Evolutionary conservation across 2,888 invertebrate species (phyloP), one percentile per base, ranked within the genome.

Genomic region (Periphyllus acericola): DNA sequence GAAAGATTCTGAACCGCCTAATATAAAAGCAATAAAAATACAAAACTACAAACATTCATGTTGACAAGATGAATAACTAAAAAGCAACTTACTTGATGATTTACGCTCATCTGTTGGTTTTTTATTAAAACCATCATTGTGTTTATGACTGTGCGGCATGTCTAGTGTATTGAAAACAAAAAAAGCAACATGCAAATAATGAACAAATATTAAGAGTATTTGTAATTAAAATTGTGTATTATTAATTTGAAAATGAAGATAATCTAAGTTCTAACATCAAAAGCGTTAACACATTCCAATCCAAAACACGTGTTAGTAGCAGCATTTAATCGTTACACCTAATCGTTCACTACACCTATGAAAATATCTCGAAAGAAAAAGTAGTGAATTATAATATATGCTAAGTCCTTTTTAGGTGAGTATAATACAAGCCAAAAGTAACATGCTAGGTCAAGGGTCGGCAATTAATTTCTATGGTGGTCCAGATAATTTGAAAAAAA

Each of bases 1-100:
- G 89, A 95, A 93, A 90, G 94, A 93, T 92, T 95, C 95, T 89
- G 89, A 89, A 86, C 82, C 72, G 68, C 76, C 89, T 78, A 85
- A 78, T 87, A 79, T 66, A 83, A 89, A 84, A 79, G 72, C 83
- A 78, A 87, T 55, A 32, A 83, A 76, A 80, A 68, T 32, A 74
- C 55, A 36, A 85, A 88, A 89, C 76, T 75, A 89, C 36, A n/a
- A 32, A 68, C 21, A 78, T 68, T 25, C 25, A 46, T n/a, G 55
- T 6, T 78, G 14, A 78, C 6, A 40, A 87, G 34, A 88, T 55
- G 25, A 66, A 34, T 60, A 60, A 60, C 46, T 40, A 76, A 60
- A 76, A 76, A 32, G 40, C 25, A 46, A 89, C 90, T 90, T 89
- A 90, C 90, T 89, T 74, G 90, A 90, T 36, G 88, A 88, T 75